phyloP scores from a whole-genome alignment of 2,888 invertebrate species.

The Drosophila conformis region DNA sequence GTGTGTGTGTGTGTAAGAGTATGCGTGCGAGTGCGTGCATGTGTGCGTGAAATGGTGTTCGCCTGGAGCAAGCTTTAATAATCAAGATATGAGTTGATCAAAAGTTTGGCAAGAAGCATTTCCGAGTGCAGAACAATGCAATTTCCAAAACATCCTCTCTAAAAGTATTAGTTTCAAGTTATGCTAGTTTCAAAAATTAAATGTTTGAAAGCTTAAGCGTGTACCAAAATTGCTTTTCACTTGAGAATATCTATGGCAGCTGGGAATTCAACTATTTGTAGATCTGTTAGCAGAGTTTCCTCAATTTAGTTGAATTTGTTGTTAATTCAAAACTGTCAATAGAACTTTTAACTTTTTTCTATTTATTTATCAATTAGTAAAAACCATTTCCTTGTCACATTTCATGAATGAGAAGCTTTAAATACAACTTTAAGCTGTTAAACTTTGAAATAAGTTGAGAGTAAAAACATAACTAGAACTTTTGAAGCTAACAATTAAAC shows the following conservation, averaged over 20 bases:
- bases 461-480: background rate
- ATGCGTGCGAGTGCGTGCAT: background rate
- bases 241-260: background rate
- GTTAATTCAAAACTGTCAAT: background rate
- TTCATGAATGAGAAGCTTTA: background rate
- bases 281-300: background rate
- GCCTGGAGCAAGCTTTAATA: constrained; percentile 32
- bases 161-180: background rate
- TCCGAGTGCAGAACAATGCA: background rate
- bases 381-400: no score
- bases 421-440: background rate
- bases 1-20: background rate
- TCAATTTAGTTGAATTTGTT: background rate
- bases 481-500: background rate
- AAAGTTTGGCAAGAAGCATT: background rate
- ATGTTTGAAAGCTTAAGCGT: background rate
- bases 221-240: background rate
- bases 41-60: constrained; percentile 11
- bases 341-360: background rate
- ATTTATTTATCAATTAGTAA: background rate
- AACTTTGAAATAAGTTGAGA: background rate
- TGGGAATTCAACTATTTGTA: background rate
- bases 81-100: constrained; percentile 35
- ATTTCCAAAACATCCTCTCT: background rate
- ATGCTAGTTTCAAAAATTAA: background rate